These are phyloP conservation scores for Pterocles burchelli DNA, from an alignment of 2,113 vertebrate genomes.

Conservation along the genomic window DNA sequence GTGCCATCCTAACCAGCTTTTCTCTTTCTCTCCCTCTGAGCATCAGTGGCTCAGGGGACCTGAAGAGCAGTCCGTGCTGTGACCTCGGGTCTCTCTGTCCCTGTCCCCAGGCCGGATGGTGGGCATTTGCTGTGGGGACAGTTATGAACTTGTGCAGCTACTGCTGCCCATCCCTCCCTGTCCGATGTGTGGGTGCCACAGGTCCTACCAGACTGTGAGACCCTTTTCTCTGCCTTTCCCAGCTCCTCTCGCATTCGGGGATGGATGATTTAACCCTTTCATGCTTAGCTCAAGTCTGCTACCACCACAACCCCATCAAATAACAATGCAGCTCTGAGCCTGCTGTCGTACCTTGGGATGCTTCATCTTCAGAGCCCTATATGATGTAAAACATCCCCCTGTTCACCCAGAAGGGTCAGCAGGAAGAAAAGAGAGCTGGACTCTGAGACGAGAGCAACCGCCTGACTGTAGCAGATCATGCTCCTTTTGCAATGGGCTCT, in stretches of 20 bases:
- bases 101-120: background rate
- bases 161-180: background rate
- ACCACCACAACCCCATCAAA: background rate
- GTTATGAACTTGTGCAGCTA: background rate
- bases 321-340: background rate
- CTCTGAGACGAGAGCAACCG: rapidly evolving
- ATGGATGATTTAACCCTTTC: background rate
- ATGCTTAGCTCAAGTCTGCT: too few relatives aligned
- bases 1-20: background rate
- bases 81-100: background rate
- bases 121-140: background rate
- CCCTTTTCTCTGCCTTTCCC: background rate
- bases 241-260: background rate
- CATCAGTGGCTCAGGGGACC: background rate
- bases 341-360: background rate
- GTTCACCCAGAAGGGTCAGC: background rate
- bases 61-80: background rate
- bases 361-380: background rate
- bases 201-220: background rate
- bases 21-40: background rate
- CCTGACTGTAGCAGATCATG: background rate
- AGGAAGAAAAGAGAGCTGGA: background rate
- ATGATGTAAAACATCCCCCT: background rate
- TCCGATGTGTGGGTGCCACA: background rate
- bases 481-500: background rate